These are phyloP conservation scores for Zaprionus camerounensis DNA, from an alignment of 1,140 invertebrate genomes.

Conservation along the genomic window DNA sequence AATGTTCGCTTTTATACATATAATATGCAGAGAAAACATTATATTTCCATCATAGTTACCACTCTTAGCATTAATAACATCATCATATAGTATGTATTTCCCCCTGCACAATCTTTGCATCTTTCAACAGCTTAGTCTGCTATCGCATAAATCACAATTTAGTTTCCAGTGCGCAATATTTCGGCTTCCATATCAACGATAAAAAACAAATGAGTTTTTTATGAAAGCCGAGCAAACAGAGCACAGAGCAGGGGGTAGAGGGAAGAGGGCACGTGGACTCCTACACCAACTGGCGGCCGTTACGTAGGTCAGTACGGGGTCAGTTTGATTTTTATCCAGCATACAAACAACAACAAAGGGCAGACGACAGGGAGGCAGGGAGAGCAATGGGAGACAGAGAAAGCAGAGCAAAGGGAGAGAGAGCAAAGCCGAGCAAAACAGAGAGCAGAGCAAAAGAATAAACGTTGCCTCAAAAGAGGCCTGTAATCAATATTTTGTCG, in stretches of 20 bases:
- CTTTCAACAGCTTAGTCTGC: neutral
- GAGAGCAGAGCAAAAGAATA: constrained; percentile 19
- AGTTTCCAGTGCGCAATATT: neutral
- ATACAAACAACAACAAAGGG: constrained; percentile 49
- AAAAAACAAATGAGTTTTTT: constrained; percentile 1
- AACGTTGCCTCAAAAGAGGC: constrained; percentile 32
- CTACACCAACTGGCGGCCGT: constrained; percentile 20
- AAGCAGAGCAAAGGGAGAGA: constrained; percentile 19
- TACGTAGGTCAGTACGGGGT: constrained; percentile 58
- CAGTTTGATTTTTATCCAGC: constrained; percentile 70
- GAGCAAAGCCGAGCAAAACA: constrained; percentile 6
- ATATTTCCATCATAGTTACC: too few species aligned
- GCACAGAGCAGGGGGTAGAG: neutral
- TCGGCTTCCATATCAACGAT: neutral
- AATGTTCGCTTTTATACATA: too few species aligned
- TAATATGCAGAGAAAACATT: too few species aligned
- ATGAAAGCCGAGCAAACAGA: constrained; percentile 14
- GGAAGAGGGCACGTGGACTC: neutral
- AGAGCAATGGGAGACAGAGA: constrained; percentile 12
- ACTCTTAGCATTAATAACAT: neutral
- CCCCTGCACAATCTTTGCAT: neutral
- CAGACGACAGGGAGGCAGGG: constrained; percentile 10
- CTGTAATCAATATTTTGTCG: constrained; percentile 81
- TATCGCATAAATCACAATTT: constrained; percentile 1
- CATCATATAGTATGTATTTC: neutral